phyloP scores from a whole-genome alignment of 1,140 invertebrate species.

The Heterodera carotae region DNA sequence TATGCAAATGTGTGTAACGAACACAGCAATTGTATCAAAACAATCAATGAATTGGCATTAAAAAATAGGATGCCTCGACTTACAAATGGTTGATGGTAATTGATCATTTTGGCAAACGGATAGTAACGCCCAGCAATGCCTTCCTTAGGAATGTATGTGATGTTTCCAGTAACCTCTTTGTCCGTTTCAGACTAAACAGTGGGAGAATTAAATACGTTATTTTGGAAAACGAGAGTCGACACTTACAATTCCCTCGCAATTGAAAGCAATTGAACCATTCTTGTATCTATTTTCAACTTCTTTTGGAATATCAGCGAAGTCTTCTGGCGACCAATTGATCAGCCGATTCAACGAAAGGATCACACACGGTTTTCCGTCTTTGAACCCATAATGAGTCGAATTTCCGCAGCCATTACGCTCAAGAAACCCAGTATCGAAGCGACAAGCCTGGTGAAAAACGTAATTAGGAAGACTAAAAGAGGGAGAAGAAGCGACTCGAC shows the following conservation, averaged over 20 bases:
- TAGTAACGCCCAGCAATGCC: constrained; percentile 63
- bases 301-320: constrained; percentile 52
- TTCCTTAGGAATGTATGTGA: constrained; percentile 55
- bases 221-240: not conserved
- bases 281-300: constrained; percentile 58
- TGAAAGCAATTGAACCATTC: constrained; percentile 53
- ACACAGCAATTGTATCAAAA: constrained; percentile 5
- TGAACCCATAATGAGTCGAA: constrained; percentile 56
- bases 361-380: constrained; percentile 59
- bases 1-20: constrained; percentile 7
- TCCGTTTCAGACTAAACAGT: constrained; percentile 51
- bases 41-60: not conserved
- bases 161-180: constrained; percentile 54
- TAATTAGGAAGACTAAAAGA: constrained; percentile 4
- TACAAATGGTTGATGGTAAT: constrained; percentile 65
- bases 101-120: constrained; percentile 60
- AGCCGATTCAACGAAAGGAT: constrained; percentile 62
- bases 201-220: constrained; percentile 27
- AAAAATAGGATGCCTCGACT: too few relatives aligned
- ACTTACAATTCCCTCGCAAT: constrained; percentile 61
- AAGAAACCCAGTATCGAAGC: constrained; percentile 51
- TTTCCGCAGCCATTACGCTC: constrained; percentile 47
- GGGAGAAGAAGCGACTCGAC: constrained; percentile 28
- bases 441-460: constrained; percentile 54
- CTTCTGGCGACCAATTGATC: constrained; percentile 60